phyloP scores from a whole-genome alignment of 2,113 vertebrate species.

The Sinosuthora webbiana region DNA sequence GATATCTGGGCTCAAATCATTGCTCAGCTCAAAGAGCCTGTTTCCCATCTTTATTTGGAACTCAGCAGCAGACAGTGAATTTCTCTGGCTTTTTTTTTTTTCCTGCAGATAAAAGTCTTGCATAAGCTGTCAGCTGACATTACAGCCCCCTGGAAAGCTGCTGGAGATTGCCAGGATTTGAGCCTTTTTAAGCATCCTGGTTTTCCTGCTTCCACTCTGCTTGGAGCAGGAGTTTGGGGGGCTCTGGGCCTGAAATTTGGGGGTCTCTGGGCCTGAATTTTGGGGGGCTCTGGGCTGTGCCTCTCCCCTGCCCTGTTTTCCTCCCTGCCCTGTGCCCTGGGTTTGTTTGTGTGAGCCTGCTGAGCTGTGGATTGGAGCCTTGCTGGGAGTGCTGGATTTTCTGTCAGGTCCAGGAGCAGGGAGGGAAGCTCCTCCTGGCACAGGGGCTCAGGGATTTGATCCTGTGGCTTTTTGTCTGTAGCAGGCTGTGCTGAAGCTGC shows the following conservation, averaged over 20 bases:
- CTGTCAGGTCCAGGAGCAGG: neutral
- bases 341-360: neutral
- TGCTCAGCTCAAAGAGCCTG: neutral
- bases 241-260: neutral
- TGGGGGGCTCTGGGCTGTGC: neutral
- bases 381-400: neutral
- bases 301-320: neutral
- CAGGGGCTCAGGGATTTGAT: neutral
- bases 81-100: neutral
- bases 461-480: neutral
- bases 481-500: neutral
- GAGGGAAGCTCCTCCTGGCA: neutral
- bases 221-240: neutral
- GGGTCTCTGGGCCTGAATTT: neutral
- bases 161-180: neutral
- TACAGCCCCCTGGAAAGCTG: neutral
- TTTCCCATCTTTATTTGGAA: constrained; percentile 19
- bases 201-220: neutral
- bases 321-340: neutral
- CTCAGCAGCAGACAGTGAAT: neutral
- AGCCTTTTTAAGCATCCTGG: neutral
- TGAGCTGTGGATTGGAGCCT: neutral
- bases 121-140: constrained; percentile 33
- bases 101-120: constrained; percentile 23
- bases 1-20: neutral